phyloP scores from a whole-genome alignment of 2,797 vertebrate species.

The Scleropages formosus region DNA sequence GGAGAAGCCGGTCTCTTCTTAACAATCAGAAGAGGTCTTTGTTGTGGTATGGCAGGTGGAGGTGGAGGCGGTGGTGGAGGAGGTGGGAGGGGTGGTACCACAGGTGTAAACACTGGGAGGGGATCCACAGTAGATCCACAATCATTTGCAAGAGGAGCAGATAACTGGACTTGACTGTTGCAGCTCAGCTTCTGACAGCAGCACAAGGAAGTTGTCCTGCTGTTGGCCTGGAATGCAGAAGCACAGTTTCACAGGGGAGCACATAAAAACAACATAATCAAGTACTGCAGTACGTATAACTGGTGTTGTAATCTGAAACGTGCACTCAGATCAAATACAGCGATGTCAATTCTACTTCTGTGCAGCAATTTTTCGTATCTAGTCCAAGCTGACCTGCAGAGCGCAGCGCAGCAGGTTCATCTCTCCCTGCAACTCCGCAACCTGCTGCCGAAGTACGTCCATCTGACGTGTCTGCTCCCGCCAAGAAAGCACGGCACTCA shows the following conservation, averaged over 20 bases:
- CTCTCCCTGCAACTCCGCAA: conserved; percentile 70
- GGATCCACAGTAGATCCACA: conserved; percentile 28
- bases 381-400: conserved; percentile 32
- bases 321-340: background rate
- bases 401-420: conserved; percentile 57
- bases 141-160: background rate
- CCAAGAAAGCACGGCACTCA: conserved; percentile 62
- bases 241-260: too few species aligned
- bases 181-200: conserved; percentile 41
- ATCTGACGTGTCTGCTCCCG: conserved; percentile 57
- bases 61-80: conserved; percentile 40
- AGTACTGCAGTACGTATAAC: too few species aligned
- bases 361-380: background rate
- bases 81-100: conserved; percentile 27
- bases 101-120: background rate
- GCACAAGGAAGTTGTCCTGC: conserved; percentile 10
- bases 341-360: background rate
- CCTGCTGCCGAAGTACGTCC: conserved; percentile 57
- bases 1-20: conserved; percentile 43
- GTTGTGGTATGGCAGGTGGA: conserved; percentile 37
- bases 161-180: background rate
- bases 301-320: background rate
- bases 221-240: conserved; percentile 21
- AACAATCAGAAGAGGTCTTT: conserved; percentile 50
- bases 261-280: background rate